Percentiles rank a stretch among this genome's conserved stretches.
Evolutionary conservation across 2,797 vertebrate species (phyloP).

Genomic region (Pseudochaenichthys georgianus): DNA sequence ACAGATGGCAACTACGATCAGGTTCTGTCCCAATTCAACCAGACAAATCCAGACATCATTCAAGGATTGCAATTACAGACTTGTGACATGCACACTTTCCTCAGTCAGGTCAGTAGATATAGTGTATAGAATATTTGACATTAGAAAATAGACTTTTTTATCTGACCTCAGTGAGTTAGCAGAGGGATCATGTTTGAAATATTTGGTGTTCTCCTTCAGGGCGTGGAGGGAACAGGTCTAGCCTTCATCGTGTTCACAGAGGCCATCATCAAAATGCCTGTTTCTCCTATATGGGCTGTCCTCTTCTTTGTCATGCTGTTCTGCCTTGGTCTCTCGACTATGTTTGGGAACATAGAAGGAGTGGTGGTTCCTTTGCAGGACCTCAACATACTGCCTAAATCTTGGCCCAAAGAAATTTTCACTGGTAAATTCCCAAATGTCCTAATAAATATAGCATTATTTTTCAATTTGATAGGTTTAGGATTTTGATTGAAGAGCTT

Average conservation of each 20-base stretch:
- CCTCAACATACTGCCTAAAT: conserved; percentile 84
- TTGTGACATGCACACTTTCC: conserved; percentile 87
- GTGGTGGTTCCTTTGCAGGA: conserved; percentile 92
- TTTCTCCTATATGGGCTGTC: conserved; percentile 92
- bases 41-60: conserved; percentile 69
- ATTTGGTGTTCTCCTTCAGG: conserved; percentile 75
- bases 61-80: conserved; percentile 79
- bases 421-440: conserved; percentile 83
- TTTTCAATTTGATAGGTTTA: background rate
- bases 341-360: conserved; percentile 96
- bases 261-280: conserved; percentile 95
- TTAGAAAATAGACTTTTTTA: background rate
- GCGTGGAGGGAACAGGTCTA: conserved; percentile 94
- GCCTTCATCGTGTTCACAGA: conserved; percentile 98
- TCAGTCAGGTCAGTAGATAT: conserved; percentile 86
- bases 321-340: conserved; percentile 95
- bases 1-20: conserved; percentile 87
- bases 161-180: background rate
- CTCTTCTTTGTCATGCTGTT: conserved; percentile 98
- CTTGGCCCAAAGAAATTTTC: conserved; percentile 90
- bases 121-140: background rate
- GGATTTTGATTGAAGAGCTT: background rate
- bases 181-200: background rate
- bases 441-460: background rate
- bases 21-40: conserved; percentile 76